A percentile compares a stretch with the other conserved stretches of the same genome.
Conservation (phyloP, 2,113 vertebrate species). For the Perccottus glenii region DNA sequence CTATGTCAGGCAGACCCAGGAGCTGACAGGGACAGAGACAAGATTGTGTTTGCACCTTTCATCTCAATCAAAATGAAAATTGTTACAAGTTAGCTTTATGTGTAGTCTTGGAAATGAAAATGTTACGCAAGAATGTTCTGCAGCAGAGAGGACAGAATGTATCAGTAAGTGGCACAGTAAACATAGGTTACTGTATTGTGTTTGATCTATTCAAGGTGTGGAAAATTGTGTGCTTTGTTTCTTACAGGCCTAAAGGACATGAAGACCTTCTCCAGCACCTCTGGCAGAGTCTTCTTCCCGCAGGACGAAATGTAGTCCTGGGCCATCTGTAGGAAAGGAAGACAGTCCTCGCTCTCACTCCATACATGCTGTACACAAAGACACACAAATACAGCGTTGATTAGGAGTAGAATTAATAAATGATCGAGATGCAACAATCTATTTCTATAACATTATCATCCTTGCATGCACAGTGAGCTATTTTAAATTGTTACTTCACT, state of each 20-base stretch:
- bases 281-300: constrained; percentile 96
- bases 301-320: constrained; percentile 99
- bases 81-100: no score
- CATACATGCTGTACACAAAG: constrained; percentile 88
- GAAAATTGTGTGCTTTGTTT: constrained; percentile 18
- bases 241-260: constrained; percentile 98
- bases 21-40: constrained; percentile 74
- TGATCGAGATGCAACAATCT: no score
- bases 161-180: neutral
- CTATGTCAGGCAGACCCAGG: constrained; percentile 94
- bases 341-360: constrained; percentile 98
- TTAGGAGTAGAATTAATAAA: neutral
- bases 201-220: neutral
- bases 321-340: constrained; percentile 95
- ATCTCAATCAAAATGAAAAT: no score
- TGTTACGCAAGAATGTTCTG: no score
- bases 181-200: constrained; percentile 9
- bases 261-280: constrained; percentile 99
- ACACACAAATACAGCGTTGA: constrained; percentile 33
- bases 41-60: neutral
- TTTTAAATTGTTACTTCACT: no score
- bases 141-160: neutral
- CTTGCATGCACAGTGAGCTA: no score
- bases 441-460: no score
- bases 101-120: no score